These are phyloP conservation scores for Sicus ferrugineus DNA, from an alignment of 2,888 invertebrate genomes.

Conservation along the genomic window DNA sequence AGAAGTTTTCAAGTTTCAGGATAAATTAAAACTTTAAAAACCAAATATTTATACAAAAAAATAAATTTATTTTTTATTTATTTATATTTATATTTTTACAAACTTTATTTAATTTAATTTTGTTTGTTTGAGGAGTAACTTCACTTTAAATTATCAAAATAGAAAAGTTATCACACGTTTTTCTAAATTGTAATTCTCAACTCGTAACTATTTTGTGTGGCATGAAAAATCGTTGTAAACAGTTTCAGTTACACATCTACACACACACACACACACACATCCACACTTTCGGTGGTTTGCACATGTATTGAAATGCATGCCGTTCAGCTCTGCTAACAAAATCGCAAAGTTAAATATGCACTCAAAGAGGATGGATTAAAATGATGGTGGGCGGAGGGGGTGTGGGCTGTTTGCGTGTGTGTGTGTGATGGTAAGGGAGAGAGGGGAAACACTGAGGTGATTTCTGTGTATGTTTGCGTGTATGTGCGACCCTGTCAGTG, in stretches of 20 bases:
- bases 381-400: background rate
- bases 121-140: background rate
- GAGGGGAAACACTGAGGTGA: background rate
- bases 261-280: constrained; percentile 8
- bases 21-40: background rate
- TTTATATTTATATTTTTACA: too few species aligned
- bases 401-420: background rate
- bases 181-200: too few species aligned
- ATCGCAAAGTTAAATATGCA: constrained; percentile 26
- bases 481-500: too few species aligned
- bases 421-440: background rate
- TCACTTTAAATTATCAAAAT: background rate
- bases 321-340: constrained; percentile 10
- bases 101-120: background rate
- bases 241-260: too few species aligned
- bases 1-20: too few species aligned
- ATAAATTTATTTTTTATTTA: too few species aligned
- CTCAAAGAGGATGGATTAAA: constrained; percentile 5
- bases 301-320: constrained; percentile 13
- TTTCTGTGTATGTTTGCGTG: constrained; percentile 1
- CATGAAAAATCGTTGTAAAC: too few species aligned
- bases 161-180: too few species aligned
- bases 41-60: background rate
- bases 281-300: too few species aligned
- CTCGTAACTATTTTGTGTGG: too few species aligned